These are phyloP conservation scores for Cremastinae sp. DNA, from an alignment of 2,888 invertebrate genomes.

Conservation along the genomic window DNA sequence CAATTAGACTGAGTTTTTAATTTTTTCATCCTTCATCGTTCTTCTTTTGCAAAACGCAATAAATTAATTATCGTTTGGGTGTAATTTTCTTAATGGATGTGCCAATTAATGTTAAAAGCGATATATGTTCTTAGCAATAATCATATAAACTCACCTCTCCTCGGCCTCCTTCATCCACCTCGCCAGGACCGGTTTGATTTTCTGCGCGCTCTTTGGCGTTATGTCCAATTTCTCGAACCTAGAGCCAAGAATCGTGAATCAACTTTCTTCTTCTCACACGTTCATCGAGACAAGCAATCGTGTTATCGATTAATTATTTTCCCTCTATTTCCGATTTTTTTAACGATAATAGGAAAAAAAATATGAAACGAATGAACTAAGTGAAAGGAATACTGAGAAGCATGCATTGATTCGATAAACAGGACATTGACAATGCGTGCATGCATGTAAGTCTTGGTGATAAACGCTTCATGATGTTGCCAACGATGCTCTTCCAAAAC, in stretches of 20 bases:
- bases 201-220: conserved; percentile 99
- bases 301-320: not conserved
- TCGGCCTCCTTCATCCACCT: conserved; percentile 99
- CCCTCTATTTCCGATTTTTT: conserved; percentile 30
- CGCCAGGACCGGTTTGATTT: conserved; percentile 99
- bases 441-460: conserved; percentile 79
- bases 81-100: too few species aligned
- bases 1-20: too few species aligned
- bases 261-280: conserved; percentile 19
- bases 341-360: conserved; percentile 21
- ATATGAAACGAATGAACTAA: conserved; percentile 50
- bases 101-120: not conserved
- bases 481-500: conserved; percentile 72
- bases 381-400: conserved; percentile 77
- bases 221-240: conserved; percentile 99
- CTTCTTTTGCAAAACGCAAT: too few species aligned
- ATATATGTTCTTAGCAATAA: not conserved
- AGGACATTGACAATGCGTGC: conserved; percentile 81
- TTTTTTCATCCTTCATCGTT: too few species aligned
- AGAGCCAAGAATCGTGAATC: conserved; percentile 83
- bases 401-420: conserved; percentile 77
- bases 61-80: too few species aligned
- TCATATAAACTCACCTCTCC: conserved; percentile 87
- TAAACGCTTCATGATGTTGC: conserved; percentile 79
- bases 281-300: not conserved